phyloP scores from a whole-genome alignment of 2,113 vertebrate genomes.

The Poeciliopsis prolifica region DNA sequence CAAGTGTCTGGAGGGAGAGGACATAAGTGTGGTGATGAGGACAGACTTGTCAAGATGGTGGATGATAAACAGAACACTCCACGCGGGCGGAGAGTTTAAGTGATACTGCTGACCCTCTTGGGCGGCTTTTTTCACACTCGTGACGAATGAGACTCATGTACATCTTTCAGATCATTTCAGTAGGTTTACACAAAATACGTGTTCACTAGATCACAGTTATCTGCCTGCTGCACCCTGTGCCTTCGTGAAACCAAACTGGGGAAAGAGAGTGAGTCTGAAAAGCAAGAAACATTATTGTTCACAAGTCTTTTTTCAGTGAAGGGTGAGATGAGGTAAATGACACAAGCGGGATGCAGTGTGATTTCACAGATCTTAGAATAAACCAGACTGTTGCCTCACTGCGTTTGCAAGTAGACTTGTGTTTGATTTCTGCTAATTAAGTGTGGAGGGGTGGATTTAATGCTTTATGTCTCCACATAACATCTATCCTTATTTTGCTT shows the following conservation, averaged over 20 bases:
- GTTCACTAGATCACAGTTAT: conserved; percentile 13
- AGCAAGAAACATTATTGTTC: conserved; percentile 50
- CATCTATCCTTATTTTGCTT: conserved; percentile 3
- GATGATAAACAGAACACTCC: conserved; percentile 64
- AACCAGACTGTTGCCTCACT: conserved; percentile 66
- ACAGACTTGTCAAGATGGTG: conserved; percentile 75
- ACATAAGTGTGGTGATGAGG: conserved; percentile 59
- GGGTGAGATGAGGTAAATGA: conserved; percentile 64
- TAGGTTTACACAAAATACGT: conserved; percentile 30
- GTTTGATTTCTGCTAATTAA: conserved; percentile 75
- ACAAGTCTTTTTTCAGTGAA: conserved; percentile 41
- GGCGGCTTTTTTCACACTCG: conserved; percentile 46
- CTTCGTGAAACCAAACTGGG: conserved; percentile 16
- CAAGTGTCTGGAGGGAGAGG: conserved; percentile 53
- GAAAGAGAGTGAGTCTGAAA: conserved; percentile 23
- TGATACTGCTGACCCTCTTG: conserved; percentile 42
- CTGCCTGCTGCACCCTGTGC: conserved; percentile 8
- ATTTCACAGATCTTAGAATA: conserved; percentile 80
- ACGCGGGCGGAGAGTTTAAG: conserved; percentile 60
- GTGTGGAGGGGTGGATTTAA: conserved; percentile 54
- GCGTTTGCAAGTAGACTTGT: conserved; percentile 48
- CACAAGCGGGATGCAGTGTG: conserved; percentile 50
- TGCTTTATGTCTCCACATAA: background rate
- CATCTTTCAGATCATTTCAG: conserved; percentile 48
- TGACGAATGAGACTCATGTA: conserved; percentile 51